phyloP scores from a whole-genome alignment of 2,888 invertebrate species.

The Dryocosmus kuriphilus region DNA sequence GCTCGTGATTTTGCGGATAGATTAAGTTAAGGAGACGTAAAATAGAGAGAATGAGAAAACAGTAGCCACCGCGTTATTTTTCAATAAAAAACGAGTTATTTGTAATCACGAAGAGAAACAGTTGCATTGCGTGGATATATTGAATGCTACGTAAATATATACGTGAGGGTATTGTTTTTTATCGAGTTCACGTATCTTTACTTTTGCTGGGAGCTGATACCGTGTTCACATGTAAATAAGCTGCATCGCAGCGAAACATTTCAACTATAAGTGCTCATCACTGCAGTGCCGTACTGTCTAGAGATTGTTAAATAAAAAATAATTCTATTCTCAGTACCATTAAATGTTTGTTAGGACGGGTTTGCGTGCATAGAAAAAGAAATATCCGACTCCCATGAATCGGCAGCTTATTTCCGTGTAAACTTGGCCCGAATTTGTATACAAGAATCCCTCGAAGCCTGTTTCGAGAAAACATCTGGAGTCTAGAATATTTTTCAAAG shows the following conservation, averaged over 20 bases:
- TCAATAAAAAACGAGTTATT: constrained; percentile 67
- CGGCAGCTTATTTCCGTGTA: constrained; percentile 46
- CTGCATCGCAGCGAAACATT: constrained; percentile 42
- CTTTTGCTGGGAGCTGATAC: constrained; percentile 41
- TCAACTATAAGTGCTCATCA: constrained; percentile 48
- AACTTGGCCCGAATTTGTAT: constrained; percentile 35
- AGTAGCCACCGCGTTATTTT: constrained; percentile 65
- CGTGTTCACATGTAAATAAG: constrained; percentile 56
- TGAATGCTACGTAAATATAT: constrained; percentile 27
- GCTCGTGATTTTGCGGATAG: constrained; percentile 33
- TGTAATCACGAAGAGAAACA: constrained; percentile 63
- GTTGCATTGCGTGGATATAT: constrained; percentile 40
- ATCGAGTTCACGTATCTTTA: constrained; percentile 1
- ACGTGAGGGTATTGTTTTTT: constrained; percentile 22
- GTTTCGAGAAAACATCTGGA: constrained; percentile 4
- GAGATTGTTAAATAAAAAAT: constrained; percentile 29
- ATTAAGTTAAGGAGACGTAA: constrained; percentile 38
- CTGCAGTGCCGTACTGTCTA: constrained; percentile 34
- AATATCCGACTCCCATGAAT: constrained; percentile 24
- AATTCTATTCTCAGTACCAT: constrained; percentile 28
- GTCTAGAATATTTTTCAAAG: constrained; percentile 35
- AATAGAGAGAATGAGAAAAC: constrained; percentile 48
- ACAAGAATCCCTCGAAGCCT: constrained; percentile 25
- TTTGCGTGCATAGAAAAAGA: constrained; percentile 31
- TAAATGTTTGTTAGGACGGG: constrained; percentile 31